Base-by-base conservation (phyloP, 2,113 vertebrate species). In the Nymphicus hollandicus region DNA sequence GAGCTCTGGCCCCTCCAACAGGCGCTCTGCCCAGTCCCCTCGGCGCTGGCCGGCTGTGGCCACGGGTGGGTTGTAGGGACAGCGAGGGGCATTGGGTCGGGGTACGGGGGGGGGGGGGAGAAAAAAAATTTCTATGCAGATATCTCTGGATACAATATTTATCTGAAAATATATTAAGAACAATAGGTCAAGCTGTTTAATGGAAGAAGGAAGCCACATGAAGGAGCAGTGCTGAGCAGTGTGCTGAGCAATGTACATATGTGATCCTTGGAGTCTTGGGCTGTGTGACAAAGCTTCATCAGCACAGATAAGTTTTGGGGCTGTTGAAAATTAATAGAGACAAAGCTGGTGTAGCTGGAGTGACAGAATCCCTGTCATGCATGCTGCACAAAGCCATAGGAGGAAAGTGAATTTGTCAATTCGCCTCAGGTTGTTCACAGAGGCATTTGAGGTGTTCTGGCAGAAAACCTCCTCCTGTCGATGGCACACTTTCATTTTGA, bases 301-400 rank as follows among this genome's bases (percentile, higher is more conserved):
- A 85, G 52, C 81, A 47, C 70, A 89, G 83, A 92, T 92, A 81
- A 86, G 50, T 69, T 92, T 86, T 80, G 10, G 43, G 44, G 46
- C 50, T 92, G 92, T 88, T 94, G 94, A 95, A 93, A 93, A 95
- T 96, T 58, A 86, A 55, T 81, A 66, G 80, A 86, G 88, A 73
- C 0, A 0, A 55, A 72, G 89, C 66, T 88, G 71, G 91, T 95
- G 89, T 89, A 46, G 68, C 50, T 93, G 80, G 55, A 95, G 96
- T 88, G 92, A 86, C 94, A 86, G 83, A 92, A 93, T 94, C 58
- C 53, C 31, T 91, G 88, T 86, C 90, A 82, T 37, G 70, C 66
- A 43, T 9, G 2, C 43, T 85, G 79, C 37, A 65, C 87, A 76
- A 76, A 72, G 33, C 10, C 11, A 22, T 37, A 44, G 7, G 66